Conservation (phyloP, 2,888 invertebrate species). For the Acanthosepion esculentum region DNA sequence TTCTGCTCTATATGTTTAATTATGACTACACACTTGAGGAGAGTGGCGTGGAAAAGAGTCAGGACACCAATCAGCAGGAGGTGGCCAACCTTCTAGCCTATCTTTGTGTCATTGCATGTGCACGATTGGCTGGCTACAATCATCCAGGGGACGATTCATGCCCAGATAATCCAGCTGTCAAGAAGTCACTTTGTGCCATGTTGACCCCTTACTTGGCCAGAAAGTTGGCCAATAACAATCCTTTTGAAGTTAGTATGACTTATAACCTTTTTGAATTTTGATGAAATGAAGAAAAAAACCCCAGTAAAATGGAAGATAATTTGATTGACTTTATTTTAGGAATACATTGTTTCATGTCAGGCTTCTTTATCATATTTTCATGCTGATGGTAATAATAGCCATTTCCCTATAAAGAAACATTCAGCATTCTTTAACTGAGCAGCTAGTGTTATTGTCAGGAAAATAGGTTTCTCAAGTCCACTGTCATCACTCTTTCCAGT, state of each 20-base stretch:
- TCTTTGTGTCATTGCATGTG: conserved; percentile 88
- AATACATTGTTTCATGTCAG: too few species aligned
- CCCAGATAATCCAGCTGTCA: conserved; percentile 80
- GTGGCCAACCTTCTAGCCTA: conserved; percentile 93
- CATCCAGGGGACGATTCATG: conserved; percentile 60
- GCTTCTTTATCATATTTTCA: too few species aligned
- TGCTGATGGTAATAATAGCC: too few species aligned
- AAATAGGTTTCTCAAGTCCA: too few species aligned
- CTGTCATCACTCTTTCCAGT: too few species aligned
- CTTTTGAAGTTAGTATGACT: conserved; percentile 79
- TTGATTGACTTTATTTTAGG: too few species aligned
- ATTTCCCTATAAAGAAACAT: too few species aligned
- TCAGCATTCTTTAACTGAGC: too few species aligned
- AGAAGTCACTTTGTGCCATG: conserved; percentile 80
- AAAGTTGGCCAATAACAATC: conserved; percentile 83
- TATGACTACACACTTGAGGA: conserved; percentile 98
- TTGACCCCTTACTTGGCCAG: conserved; percentile 91
- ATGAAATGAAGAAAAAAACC: too few species aligned
- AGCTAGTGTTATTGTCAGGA: too few species aligned
- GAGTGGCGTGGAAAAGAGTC: conserved; percentile 90
- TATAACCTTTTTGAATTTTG: not conserved
- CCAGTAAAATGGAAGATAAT: too few species aligned
- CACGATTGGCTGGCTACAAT: conserved; percentile 82
- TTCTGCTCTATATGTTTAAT: conserved; percentile 90
- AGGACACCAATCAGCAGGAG: conserved; percentile 92